Base-by-base conservation (phyloP, 2,888 invertebrate genomes). In the Hirtodrosophila cameraria region DNA sequence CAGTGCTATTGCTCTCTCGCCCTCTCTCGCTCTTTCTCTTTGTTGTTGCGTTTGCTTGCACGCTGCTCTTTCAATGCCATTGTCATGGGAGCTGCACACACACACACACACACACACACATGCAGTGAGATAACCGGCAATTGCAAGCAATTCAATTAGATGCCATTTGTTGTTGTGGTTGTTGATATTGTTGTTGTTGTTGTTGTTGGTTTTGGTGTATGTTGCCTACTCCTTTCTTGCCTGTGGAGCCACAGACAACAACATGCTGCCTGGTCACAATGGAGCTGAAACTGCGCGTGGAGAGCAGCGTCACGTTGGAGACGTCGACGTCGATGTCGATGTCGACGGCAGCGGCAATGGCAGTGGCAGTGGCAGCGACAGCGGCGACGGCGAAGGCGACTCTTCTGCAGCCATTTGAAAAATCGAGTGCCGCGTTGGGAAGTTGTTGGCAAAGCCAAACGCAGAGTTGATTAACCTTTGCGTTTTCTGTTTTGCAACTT, bases 401-500 rank as follows among this genome's bases (percentile, higher is more conserved):
- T 80, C 77, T 74, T 68, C 38, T 64, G 46, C 33, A 38, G 48
- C 59, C 54, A 58, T 65, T 71, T 54, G 63, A 53, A 73, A 76
- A 75, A 75, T 64, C 61, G 63, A 62, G 64, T 66, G 61, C 49
- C 74, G 55, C 58, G 69, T 68, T 57, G 64, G 55, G 54, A 64
- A 62, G 68, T 67, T 67, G 68, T 67, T 67, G 68, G 63, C 78
- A 70, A 65, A 52, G 61, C 77, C 61, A 64, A 81, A 75, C 50
- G 72, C 83, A 83, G 87, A 89, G 88, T 89, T 89, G 88, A 89
- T 88, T 89, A 88, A 89, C 89, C 88, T 89, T 89, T 88, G 79
- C 83, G 67, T 84, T 70, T 88, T 89, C 78, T 84, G 75, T 88
- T 89, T 89, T 83, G 72, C 63, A 68, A 76, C 80, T 84, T 50